A percentile compares a stretch with the other conserved stretches of the same genome.
phyloP scores from a whole-genome alignment of 2,113 vertebrate genomes.

The Chloebia gouldiae region DNA sequence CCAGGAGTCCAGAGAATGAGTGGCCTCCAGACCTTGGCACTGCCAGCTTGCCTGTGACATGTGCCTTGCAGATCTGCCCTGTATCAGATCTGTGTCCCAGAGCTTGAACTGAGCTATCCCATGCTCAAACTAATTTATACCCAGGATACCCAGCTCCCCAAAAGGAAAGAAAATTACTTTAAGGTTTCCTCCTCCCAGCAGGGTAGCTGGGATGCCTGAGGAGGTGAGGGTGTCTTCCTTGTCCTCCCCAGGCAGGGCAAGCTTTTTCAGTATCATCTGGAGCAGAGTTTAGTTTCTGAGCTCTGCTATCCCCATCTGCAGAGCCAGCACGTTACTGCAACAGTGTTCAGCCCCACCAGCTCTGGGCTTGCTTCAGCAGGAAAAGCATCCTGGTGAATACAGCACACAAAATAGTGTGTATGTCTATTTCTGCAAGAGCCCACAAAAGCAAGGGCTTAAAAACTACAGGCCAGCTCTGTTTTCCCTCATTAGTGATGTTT shows the following conservation, averaged over 20 bases:
- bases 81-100: background rate
- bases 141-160: background rate
- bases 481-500: background rate
- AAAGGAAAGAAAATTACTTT: background rate
- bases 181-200: fast-evolving
- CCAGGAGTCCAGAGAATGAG: background rate
- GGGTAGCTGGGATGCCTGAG: background rate
- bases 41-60: fast-evolving
- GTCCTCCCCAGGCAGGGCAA: background rate
- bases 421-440: background rate
- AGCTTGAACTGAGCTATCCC: background rate
- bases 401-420: background rate
- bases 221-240: background rate
- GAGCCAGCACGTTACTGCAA: constrained; percentile 44
- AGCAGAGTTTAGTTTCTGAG: background rate
- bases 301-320: constrained; percentile 65
- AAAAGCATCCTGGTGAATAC: background rate
- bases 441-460: background rate
- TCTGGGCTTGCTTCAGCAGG: fast-evolving
- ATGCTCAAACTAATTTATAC: background rate
- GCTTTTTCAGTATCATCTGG: background rate
- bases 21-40: background rate
- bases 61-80: fast-evolving
- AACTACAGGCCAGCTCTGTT: background rate
- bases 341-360: background rate